Evolutionary conservation across 2,797 vertebrate species (phyloP).

Genomic region (Perodicticus potto): DNA sequence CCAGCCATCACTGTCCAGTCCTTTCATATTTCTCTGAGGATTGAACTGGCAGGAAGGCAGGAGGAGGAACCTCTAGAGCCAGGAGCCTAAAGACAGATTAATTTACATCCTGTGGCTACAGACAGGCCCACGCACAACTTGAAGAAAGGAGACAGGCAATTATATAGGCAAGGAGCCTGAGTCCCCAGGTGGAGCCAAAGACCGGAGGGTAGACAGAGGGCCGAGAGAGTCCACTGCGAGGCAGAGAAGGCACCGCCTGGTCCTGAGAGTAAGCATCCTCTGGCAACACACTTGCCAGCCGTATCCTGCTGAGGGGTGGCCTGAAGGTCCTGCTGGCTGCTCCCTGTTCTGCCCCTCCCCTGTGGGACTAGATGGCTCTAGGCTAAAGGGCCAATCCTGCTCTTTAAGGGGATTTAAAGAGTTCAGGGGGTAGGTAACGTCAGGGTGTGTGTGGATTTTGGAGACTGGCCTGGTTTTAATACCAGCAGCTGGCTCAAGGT

Average conservation of each 20-base stretch:
- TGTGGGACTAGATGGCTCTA: background rate
- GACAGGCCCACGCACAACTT: background rate
- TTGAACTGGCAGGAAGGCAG: background rate
- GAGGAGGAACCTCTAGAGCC: conserved; percentile 46
- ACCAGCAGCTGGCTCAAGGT: background rate
- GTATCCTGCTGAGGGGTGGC: background rate
- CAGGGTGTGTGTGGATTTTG: no score
- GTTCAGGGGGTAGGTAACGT: fast-evolving
- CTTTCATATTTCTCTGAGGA: conserved; percentile 78
- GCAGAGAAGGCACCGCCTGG: background rate
- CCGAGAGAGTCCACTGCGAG: background rate
- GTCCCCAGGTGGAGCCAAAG: background rate
- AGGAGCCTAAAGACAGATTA: fast-evolving
- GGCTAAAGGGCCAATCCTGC: background rate
- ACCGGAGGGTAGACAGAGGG: background rate
- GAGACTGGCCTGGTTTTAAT: background rate
- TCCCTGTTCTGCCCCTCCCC: background rate
- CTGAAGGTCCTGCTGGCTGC: background rate
- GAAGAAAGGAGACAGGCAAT: background rate
- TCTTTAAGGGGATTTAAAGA: background rate
- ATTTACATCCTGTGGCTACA: background rate
- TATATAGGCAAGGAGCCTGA: background rate
- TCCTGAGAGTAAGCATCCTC: fast-evolving
- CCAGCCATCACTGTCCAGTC: conserved; percentile 76
- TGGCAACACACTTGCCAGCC: fast-evolving